These are phyloP conservation scores for Pinna nobilis DNA, from an alignment of 1,140 invertebrate genomes.

Conservation along the genomic window DNA sequence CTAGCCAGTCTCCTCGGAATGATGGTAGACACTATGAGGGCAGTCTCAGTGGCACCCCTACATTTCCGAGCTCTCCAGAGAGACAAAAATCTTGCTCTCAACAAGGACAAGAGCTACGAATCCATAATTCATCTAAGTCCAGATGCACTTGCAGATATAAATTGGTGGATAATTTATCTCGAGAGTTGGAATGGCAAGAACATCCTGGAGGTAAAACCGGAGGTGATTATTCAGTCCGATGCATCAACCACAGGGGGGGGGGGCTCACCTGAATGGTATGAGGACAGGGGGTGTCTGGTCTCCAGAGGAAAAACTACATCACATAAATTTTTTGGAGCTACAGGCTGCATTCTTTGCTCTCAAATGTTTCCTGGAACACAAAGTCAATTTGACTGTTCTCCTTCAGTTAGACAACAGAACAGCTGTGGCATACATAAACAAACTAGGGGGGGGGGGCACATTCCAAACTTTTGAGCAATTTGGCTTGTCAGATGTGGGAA, in stretches of 20 bases:
- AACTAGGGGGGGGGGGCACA: conserved; percentile 21
- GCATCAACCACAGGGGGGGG: conserved; percentile 32
- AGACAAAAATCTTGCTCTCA: too few species aligned
- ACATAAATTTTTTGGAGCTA: conserved; percentile 17
- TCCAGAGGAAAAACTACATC: conserved; percentile 6
- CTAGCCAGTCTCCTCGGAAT: too few species aligned
- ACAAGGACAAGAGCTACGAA: too few species aligned
- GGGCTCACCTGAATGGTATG: neutral
- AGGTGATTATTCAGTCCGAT: conserved; percentile 14
- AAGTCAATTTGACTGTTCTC: conserved; percentile 1
- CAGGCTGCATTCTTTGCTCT: conserved; percentile 10
- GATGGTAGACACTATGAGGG: too few species aligned
- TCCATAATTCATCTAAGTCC: too few species aligned
- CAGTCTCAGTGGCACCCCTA: too few species aligned
- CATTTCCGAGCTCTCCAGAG: too few species aligned
- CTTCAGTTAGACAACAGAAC: conserved; percentile 34
- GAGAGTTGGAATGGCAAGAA: neutral
- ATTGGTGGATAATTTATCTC: conserved; percentile 38
- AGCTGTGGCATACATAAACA: conserved; percentile 20
- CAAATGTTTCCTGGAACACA: conserved; percentile 7
- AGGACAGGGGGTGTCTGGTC: neutral
- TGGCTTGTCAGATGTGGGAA: conserved; percentile 15
- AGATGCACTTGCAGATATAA: too few species aligned
- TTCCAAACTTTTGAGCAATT: neutral
- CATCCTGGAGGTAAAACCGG: neutral